Base-by-base conservation (phyloP, 2,797 vertebrate genomes). In the Botia almorhae region DNA sequence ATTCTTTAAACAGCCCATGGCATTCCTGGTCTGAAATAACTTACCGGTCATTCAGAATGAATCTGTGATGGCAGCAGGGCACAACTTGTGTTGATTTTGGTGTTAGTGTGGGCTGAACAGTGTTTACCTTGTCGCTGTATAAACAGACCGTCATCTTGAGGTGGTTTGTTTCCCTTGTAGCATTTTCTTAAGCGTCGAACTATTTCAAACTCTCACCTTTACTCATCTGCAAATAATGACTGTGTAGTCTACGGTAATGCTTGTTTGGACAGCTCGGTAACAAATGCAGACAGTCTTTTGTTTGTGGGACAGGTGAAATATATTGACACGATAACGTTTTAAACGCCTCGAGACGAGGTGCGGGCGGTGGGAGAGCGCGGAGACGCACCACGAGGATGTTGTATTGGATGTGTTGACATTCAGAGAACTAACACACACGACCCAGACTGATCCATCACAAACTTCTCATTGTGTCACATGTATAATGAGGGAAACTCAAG, bases 201-300 rank as follows among this genome's bases (percentile, higher is more conserved):
- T 78, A 83, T 88, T 60, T 60, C 83, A 76, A 67, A 82, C 87
- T 74, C 56, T 84, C 84, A 76, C 71, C 73, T 82, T 81, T 78
- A 69, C 80, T 46, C 29, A 48, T 81, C 55, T 50, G 17, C 26
- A 73, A 69, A 76, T 50, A 29, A 21, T 50, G 48, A 69, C 70
- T 92, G 92, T 93, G 93, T 92, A 91, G 92, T 93, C 92, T 94
- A 85, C 36, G 39, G 71, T 69, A 7, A 48, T 81, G 36, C 73
- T 84, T 92, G 88, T 93, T 93, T 91, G 92, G 90, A 93, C 91
- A 92, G 85, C 72, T 29, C 48, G 14, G 74, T 82, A 84, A 84
- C 81, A 89, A 89, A 82, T 13, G 82, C 87, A 80, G 78, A 81
- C 69, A 85, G 87, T 87, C 88, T 87, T 88, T 50, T 88, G 78